Evolutionary conservation across 1,140 invertebrate species (phyloP).

Genomic region (Acromyrmex heyeri): DNA sequence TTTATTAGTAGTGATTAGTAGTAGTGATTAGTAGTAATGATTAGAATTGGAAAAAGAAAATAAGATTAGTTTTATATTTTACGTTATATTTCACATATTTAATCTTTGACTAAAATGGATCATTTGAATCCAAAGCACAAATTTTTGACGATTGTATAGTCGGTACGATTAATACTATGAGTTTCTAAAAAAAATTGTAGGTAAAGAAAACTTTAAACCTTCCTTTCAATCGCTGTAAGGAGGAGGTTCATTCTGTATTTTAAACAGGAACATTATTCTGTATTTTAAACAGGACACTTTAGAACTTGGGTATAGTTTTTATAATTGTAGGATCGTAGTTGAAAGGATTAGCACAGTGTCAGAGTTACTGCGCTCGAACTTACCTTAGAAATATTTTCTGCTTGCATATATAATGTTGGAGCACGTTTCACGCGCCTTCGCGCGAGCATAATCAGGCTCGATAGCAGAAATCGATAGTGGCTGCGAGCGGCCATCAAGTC

Average conservation of each 20-base stretch:
- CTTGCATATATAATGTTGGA: conserved; percentile 20
- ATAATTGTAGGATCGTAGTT: no score
- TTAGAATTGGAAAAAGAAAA: not conserved
- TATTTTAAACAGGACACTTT: not conserved
- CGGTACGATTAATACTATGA: no score
- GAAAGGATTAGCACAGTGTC: not conserved
- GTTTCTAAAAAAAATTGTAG: no score
- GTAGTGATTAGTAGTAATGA: not conserved
- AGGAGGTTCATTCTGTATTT: not conserved
- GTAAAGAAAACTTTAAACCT: no score
- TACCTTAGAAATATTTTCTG: not conserved
- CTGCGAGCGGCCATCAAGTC: conserved; percentile 51
- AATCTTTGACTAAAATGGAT: no score
- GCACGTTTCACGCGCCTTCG: conserved; percentile 15
- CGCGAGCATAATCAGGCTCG: conserved; percentile 53
- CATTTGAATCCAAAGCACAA: no score
- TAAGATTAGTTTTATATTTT: not conserved
- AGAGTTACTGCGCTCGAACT: not conserved
- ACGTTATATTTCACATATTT: not conserved
- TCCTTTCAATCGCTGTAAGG: no score
- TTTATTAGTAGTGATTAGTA: not conserved
- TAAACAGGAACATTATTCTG: not conserved
- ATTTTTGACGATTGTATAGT: no score
- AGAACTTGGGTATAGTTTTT: no score
- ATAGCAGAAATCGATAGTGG: conserved; percentile 60